These are phyloP conservation scores for Dinomys branickii DNA, from an alignment of 2,113 vertebrate species.

Conservation along the genomic window DNA sequence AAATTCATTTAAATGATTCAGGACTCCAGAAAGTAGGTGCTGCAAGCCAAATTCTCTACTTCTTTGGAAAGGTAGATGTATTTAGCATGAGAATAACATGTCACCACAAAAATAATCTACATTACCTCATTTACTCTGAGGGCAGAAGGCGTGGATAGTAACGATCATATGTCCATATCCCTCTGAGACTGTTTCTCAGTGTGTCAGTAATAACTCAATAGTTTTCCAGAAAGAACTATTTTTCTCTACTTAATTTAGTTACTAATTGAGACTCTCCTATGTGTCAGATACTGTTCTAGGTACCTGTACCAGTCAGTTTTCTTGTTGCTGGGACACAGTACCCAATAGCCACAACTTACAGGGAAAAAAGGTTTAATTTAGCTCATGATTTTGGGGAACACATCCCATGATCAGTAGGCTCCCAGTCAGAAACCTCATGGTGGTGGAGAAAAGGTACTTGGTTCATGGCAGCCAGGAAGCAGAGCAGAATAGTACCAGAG, in stretches of 20 bases:
- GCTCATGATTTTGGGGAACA: neutral
- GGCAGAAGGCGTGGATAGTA: neutral
- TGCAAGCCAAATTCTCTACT: neutral
- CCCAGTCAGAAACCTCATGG: too few species aligned
- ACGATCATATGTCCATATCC: neutral
- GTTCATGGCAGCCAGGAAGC: neutral
- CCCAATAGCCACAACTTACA: neutral
- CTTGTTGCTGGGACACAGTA: neutral
- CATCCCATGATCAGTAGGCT: neutral
- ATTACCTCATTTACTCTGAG: neutral
- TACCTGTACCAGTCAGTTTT: neutral
- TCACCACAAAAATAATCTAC: neutral
- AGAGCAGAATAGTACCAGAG: neutral
- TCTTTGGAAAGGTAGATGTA: neutral
- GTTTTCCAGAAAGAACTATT: neutral
- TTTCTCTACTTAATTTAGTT: neutral
- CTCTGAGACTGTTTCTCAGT: neutral
- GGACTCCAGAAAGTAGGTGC: neutral
- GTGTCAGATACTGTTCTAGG: neutral
- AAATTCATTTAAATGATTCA: conserved; percentile 28
- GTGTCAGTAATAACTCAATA: neutral
- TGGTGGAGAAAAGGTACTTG: neutral
- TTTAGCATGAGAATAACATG: neutral
- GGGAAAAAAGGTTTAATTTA: neutral
- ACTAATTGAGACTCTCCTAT: neutral